Evolutionary conservation across 2,888 invertebrate species (phyloP), one percentile per base, ranked within the genome.

Genomic region (Eulithis testata): DNA sequence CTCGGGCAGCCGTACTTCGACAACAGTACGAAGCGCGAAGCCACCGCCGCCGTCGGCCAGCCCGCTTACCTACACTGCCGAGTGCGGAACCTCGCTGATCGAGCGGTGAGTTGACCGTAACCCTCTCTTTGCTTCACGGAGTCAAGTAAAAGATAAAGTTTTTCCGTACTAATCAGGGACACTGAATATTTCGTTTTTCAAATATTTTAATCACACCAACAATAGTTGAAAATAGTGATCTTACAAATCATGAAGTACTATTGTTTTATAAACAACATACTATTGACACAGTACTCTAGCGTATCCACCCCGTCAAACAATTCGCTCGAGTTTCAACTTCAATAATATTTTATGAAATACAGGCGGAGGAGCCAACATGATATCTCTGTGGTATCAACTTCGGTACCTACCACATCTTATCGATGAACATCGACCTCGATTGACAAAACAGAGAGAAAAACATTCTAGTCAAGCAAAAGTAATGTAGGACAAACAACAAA

Each of bases 1-100:
- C 96, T 97, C 84, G 96, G 96, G 73, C 96, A 97, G 88, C 97
- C 97, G 59, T 97, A 97, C 94, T 97, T 97, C 93, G 97, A 97
- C 93, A 97, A 97, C 91, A 95, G 96, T 80, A 97, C 97, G 75
- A 95, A 95, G 85, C 94, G 97, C 72, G 97, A 97, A 86, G 95
- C 96, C 83, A 97, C 97, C 79, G 96, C 97, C 76, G 97, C 97
- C 73, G 97, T 97, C 74, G 97, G 97, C 65, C 97, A 97, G 90
- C 96, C 97, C 62, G 97, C 97, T 65, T 95, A 97, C 86, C 94
- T 97, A 62, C 96, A 97, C 89, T 97, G 97, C 90, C 94, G 96
- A 79, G 97, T 97, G 68, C 94, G 97, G 77, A 97, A 97, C 92
- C 94, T 97, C 73, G 97, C 97, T 60, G 97, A 97, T 86, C 94